These are phyloP conservation scores for Drosophila nebulosa DNA, from an alignment of 1,140 invertebrate species.

Conservation along the genomic window DNA sequence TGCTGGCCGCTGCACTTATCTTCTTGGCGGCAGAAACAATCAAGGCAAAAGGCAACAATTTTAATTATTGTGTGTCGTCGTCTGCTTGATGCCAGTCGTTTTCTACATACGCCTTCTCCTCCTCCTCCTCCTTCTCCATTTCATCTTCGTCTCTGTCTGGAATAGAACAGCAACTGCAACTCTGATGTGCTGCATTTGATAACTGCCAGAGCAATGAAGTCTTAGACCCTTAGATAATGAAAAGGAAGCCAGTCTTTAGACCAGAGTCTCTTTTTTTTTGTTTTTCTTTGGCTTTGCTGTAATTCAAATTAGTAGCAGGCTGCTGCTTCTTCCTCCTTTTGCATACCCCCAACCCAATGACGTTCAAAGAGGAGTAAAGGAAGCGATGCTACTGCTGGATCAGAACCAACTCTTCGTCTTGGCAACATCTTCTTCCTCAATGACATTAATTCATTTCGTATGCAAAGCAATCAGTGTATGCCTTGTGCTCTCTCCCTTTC, in stretches of 20 bases:
- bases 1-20: conserved; percentile 54
- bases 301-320: conserved; percentile 71
- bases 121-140: not conserved
- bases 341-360: no score
- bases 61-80: conserved; percentile 70
- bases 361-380: conserved; percentile 11
- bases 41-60: conserved; percentile 55
- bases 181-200: conserved; percentile 74
- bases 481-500: conserved; percentile 14
- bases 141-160: conserved; percentile 2
- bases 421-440: conserved; percentile 78
- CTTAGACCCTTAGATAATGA: conserved; percentile 73
- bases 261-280: not conserved
- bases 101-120: no score
- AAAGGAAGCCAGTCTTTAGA: conserved; percentile 57
- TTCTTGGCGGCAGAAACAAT: conserved; percentile 61
- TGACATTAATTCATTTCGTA: conserved; percentile 80
- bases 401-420: conserved; percentile 35
- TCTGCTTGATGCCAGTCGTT: not conserved
- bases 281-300: conserved; percentile 10
- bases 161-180: conserved; percentile 7
- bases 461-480: conserved; percentile 72
- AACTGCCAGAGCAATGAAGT: conserved; percentile 62
- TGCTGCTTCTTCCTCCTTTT: no score
- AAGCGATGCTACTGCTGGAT: conserved; percentile 34